These are phyloP conservation scores for Polylopha cassiicola DNA, from an alignment of 2,888 invertebrate genomes.

Conservation along the genomic window DNA sequence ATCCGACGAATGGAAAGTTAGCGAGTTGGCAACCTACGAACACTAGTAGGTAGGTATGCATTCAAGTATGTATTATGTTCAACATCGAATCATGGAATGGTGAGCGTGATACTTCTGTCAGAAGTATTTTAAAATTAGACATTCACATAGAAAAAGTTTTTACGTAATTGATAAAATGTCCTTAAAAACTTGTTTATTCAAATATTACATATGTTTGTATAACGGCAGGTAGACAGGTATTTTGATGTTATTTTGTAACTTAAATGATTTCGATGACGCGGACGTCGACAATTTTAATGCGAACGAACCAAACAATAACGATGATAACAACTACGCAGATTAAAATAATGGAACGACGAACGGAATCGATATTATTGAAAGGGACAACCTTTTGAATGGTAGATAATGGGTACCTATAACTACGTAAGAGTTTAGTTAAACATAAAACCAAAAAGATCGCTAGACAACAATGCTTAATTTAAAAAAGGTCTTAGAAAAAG, in stretches of 20 bases:
- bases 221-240: too few relatives aligned
- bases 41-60: constrained; percentile 32
- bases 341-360: constrained; percentile 2
- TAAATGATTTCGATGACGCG: too few relatives aligned
- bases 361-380: constrained; percentile 1
- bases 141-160: too few relatives aligned
- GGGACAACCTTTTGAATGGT: too few relatives aligned
- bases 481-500: neutral
- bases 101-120: constrained; percentile 2
- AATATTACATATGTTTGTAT: too few relatives aligned
- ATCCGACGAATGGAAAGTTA: constrained; percentile 68
- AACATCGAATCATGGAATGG: constrained; percentile 11
- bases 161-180: too few relatives aligned
- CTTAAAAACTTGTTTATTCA: too few relatives aligned
- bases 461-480: neutral
- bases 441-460: neutral
- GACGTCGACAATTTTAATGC: too few relatives aligned
- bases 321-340: constrained; percentile 9
- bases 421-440: too few relatives aligned
- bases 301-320: constrained; percentile 7
- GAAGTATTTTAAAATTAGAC: too few relatives aligned
- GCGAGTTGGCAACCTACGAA: constrained; percentile 60
- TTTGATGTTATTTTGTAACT: too few relatives aligned
- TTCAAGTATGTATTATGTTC: constrained; percentile 24
- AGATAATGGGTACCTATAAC: too few relatives aligned